These are phyloP conservation scores for Dermochelys coriacea DNA, from an alignment of 2,797 vertebrate species.

Conservation along the genomic window DNA sequence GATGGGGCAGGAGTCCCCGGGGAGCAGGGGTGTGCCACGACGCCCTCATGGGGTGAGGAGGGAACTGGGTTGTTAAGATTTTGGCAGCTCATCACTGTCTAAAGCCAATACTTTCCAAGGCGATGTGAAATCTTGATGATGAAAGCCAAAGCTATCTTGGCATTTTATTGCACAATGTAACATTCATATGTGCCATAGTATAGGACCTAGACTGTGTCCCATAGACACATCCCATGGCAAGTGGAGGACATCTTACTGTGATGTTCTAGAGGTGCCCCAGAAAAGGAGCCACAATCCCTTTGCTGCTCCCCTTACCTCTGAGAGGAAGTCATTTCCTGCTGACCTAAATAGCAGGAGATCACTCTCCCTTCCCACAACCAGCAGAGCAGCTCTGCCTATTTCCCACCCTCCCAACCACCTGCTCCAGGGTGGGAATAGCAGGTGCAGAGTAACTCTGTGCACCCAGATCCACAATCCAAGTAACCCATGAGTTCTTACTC, in stretches of 20 bases:
- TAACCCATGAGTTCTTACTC: background rate
- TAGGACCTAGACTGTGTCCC: background rate
- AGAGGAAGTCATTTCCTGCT: background rate
- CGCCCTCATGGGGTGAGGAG: no score
- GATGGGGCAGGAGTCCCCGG: no score
- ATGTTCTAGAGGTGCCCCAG: background rate
- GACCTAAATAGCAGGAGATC: background rate
- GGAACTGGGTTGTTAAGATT: no score
- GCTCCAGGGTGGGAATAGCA: background rate
- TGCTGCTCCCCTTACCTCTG: background rate
- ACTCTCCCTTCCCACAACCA: background rate
- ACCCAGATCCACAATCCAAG: background rate
- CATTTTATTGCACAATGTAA: fast-evolving
- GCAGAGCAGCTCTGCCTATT: background rate
- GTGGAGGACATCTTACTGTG: background rate
- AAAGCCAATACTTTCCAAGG: slow-evolving; percentile 29
- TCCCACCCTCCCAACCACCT: background rate
- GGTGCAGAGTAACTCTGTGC: background rate
- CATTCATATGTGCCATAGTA: fast-evolving
- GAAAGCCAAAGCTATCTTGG: background rate
- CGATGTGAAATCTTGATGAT: background rate
- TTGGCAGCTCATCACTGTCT: background rate
- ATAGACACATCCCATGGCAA: background rate
- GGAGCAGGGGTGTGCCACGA: no score
- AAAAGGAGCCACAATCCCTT: background rate